Evolutionary conservation across 2,797 vertebrate genomes (phyloP), one percentile per base, ranked within the genome.

Genomic region (Gambelia wislizenii): DNA sequence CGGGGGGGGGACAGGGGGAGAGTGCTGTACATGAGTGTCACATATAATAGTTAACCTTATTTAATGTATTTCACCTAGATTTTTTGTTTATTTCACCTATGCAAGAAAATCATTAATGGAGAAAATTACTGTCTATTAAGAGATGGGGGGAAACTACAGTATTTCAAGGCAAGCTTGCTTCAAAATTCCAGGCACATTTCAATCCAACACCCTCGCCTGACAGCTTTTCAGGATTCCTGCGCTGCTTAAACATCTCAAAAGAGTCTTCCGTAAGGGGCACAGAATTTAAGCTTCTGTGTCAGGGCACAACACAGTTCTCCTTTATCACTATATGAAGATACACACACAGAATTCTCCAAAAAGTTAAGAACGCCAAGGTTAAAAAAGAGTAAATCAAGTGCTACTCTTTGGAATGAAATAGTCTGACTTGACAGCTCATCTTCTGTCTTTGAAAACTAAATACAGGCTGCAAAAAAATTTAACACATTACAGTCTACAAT

Each of bases 401-500:
- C 89, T 93, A 96, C 93, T 95, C 94, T 94, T 96, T 95, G 94
- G 95, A 96, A 95, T 96, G 92, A 97, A 93, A 93, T 90, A 94
- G 96, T 90, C 93, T 90, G 93, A 95, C 97, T 95, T 96, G 94
- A 97, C 96, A 96, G 96, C 94, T 94, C 94, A 96, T 95, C 94
- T 95, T 93, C 93, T 94, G 94, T 90, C 91, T 84, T 93, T 96
- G 90, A 93, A 96, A 96, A 96, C 92, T 97, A 97, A 98, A 97
- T 96, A 97, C 92, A 95, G 96, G 95, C 96, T 96, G 90, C 94
- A 91, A 96, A 97, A 96, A 64, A 52, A 44, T 6, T 97, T 97
- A 97, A 97, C n/a, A 74, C 96, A 97, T 96, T 96, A 12, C 13
- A 20, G 95, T 95, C 96, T 96, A 95, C 96, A 95, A 96, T 96